A percentile compares a stretch with the other conserved stretches of the same genome.
Evolutionary conservation across 2,888 invertebrate species (phyloP).

Genomic region (Parapristionchus giblindavisi): DNA sequence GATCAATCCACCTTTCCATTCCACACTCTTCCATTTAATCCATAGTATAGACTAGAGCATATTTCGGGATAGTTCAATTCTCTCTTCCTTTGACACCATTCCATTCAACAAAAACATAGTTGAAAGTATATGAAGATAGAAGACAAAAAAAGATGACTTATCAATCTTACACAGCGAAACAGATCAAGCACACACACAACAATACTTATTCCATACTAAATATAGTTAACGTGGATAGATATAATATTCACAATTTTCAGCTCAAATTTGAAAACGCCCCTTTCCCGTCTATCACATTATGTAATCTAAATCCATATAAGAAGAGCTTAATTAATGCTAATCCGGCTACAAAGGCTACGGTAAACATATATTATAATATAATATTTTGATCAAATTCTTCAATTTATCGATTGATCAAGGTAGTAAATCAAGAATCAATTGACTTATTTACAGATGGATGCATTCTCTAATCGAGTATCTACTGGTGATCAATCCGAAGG

Average conservation of each 20-base stretch:
- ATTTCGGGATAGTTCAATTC: too few species aligned
- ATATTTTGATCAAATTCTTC: neutral
- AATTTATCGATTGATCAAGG: neutral
- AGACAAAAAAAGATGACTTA: neutral
- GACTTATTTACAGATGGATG: slow-evolving; percentile 57
- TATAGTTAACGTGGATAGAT: too few species aligned
- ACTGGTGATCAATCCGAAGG: slow-evolving; percentile 61
- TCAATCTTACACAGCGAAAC: neutral
- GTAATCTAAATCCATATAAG: slow-evolving; percentile 69
- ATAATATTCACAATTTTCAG: slow-evolving; percentile 59
- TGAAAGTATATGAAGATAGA: too few species aligned
- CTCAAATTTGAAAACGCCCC: slow-evolving; percentile 69
- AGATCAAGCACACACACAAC: neutral
- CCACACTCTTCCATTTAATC: too few species aligned
- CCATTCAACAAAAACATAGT: too few species aligned
- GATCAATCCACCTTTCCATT: too few species aligned
- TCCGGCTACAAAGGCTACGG: slow-evolving; percentile 62
- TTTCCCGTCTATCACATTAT: slow-evolving; percentile 68
- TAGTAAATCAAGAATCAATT: neutral
- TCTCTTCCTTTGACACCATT: too few species aligned
- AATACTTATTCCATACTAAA: neutral
- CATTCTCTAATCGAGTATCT: slow-evolving; percentile 57
- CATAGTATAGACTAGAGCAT: neutral
- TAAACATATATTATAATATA: slow-evolving; percentile 38
- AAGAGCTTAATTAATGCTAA: slow-evolving; percentile 63